phyloP scores from a whole-genome alignment of 1,140 invertebrate species.

The Latrodectus geometricus region DNA sequence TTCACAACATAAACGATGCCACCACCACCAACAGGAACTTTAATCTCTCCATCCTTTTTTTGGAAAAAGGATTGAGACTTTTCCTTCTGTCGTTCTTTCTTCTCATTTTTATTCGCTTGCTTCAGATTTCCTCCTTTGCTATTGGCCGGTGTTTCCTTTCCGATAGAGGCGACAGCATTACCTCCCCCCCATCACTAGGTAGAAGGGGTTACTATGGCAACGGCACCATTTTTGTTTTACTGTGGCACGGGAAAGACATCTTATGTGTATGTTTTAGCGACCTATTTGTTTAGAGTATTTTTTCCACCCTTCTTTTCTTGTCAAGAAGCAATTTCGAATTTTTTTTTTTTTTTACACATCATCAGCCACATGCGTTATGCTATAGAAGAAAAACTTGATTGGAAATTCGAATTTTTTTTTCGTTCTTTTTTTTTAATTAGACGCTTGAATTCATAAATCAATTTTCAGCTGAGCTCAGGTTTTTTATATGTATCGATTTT shows the following conservation, averaged over 20 bases:
- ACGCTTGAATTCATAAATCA: neutral
- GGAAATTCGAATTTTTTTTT: neutral
- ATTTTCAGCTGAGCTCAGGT: neutral
- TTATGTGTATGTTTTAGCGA: constrained; percentile 44
- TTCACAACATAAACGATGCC: constrained; percentile 15
- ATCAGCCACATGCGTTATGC: neutral
- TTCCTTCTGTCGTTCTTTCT: neutral
- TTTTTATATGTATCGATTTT: neutral
- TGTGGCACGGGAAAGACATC: constrained; percentile 11
- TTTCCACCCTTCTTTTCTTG: neutral
- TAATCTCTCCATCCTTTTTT: constrained; percentile 28
- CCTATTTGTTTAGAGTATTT: constrained; percentile 13
- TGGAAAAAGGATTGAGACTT: constrained; percentile 36
- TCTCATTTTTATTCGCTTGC: neutral
- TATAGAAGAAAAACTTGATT: neutral
- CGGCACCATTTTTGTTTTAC: constrained; percentile 8
- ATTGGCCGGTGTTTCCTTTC: constrained; percentile 14
- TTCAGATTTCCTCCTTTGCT: constrained; percentile 36
- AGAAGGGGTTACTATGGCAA: neutral
- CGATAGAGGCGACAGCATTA: constrained; percentile 2
- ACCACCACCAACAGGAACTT: constrained; percentile 33
- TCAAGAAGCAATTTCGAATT: neutral
- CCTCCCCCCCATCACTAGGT: neutral
- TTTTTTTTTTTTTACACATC: neutral
- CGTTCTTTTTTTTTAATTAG: neutral